Percentiles rank a stretch among this genome's conserved stretches.
Evolutionary conservation across 2,888 invertebrate genomes (phyloP).

Genomic region (Danaus chrysippus): DNA sequence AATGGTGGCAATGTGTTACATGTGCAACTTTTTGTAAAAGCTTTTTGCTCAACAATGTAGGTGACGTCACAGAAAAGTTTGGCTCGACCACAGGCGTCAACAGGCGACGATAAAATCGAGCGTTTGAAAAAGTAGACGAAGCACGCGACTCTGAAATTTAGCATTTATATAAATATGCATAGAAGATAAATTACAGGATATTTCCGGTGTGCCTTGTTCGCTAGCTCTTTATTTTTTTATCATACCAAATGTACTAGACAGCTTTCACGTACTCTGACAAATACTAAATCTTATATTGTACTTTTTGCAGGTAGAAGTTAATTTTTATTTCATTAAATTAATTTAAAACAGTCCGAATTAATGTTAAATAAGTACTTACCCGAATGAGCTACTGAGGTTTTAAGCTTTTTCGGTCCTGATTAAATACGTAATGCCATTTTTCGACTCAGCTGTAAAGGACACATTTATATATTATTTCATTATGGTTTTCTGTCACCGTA

Average conservation of each 20-base stretch:
- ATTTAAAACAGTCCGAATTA: no score
- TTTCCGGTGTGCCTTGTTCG: conserved; percentile 7
- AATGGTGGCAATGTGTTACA: background rate
- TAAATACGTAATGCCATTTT: no score
- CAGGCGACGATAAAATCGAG: conserved; percentile 26
- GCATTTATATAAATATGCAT: conserved; percentile 20
- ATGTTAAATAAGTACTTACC: no score
- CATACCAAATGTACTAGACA: no score
- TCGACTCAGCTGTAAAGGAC: no score
- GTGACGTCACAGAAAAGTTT: conserved; percentile 7
- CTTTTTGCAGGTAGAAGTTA: no score
- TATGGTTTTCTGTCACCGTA: background rate
- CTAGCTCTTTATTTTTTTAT: background rate
- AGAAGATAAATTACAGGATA: conserved; percentile 16
- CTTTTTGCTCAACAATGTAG: conserved; percentile 6
- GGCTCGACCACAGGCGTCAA: conserved; percentile 22
- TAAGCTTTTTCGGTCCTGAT: no score
- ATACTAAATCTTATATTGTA: no score
- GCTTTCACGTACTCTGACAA: no score
- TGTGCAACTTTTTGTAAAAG: conserved; percentile 5
- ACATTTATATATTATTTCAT: no score
- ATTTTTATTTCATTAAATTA: no score
- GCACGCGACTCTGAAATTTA: conserved; percentile 29
- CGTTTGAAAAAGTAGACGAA: conserved; percentile 30
- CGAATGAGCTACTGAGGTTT: no score